A percentile compares a stretch with the other conserved stretches of the same genome.
Conservation (phyloP, 2,113 vertebrate species). For the rat (Rattus norvegicus) region GRCr8 NC_086039.1:18578001-18578500, state of each 20-base stretch:
- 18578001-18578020: neutral
- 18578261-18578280: conserved; percentile 8
- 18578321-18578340: conserved; percentile 24
- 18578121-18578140: neutral
- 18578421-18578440: neutral
- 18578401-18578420: neutral
- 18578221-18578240: neutral
- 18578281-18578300: neutral
- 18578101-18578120: conserved; percentile 20
- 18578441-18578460: conserved; percentile 48
- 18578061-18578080: conserved; percentile 44
- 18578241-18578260: conserved; percentile 39
- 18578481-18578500: conserved; percentile 14
- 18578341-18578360: neutral
- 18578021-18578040: conserved; percentile 40
- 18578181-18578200: neutral
- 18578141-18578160: conserved; percentile 42
- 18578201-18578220: neutral
- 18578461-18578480: conserved; percentile 45
- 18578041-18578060: conserved; percentile 38
- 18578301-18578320: conserved; percentile 54
- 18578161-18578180: conserved; percentile 14
- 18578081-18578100: conserved; percentile 33
- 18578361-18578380: neutral
- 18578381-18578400: conserved; percentile 33